Evolutionary conservation across 2,888 invertebrate genomes (phyloP).

Genomic region (Ichneumoninae sp.): DNA sequence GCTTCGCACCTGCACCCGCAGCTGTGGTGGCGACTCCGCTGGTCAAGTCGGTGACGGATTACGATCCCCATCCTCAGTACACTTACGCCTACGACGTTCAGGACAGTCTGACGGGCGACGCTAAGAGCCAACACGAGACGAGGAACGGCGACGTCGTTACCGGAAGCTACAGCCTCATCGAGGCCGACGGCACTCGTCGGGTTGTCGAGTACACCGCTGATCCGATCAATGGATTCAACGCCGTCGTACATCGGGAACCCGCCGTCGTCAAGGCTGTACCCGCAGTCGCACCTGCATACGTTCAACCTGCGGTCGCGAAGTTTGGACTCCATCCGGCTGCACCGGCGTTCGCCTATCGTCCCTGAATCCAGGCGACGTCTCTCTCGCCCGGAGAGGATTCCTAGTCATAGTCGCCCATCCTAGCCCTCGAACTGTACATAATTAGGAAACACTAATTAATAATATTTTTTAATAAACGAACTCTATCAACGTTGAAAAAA

Average conservation of each 20-base stretch:
- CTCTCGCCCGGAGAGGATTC: constrained; percentile 11
- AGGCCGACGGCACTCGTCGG: constrained; percentile 80
- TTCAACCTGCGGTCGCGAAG: constrained; percentile 58
- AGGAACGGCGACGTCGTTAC: constrained; percentile 80
- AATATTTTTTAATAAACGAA: constrained; percentile 50
- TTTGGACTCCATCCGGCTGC: constrained; percentile 61
- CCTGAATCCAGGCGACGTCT: constrained; percentile 48
- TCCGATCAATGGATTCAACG: constrained; percentile 81
- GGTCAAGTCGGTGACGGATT: constrained; percentile 70
- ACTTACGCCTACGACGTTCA: constrained; percentile 80
- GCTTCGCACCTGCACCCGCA: constrained; percentile 67
- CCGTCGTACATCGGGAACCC: constrained; percentile 80
- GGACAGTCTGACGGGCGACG: constrained; percentile 78
- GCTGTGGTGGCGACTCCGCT: constrained; percentile 64
- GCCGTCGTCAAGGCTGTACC: constrained; percentile 73
- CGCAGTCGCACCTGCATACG: constrained; percentile 57
- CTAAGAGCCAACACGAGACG: constrained; percentile 79
- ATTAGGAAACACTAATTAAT: constrained; percentile 42
- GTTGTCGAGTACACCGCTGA: constrained; percentile 80
- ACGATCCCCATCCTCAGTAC: constrained; percentile 81
- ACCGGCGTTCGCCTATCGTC: constrained; percentile 68
- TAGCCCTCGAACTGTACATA: constrained; percentile 61
- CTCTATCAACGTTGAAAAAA: constrained; percentile 10
- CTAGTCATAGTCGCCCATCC: constrained; percentile 69
- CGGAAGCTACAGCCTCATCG: constrained; percentile 80